Evolutionary conservation across 2,888 invertebrate species (phyloP).

Genomic region (Tachina fera): DNA sequence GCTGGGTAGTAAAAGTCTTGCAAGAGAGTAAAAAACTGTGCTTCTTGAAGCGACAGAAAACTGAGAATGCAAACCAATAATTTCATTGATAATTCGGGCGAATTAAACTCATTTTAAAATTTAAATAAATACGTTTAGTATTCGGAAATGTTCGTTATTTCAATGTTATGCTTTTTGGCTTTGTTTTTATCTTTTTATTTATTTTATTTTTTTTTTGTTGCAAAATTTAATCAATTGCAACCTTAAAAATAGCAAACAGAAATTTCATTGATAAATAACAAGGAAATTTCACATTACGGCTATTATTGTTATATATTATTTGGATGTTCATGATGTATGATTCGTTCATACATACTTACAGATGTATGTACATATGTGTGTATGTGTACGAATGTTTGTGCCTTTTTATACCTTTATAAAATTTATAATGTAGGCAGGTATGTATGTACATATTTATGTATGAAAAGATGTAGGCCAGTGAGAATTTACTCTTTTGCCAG

Average conservation of each 20-base stretch:
- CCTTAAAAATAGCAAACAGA: constrained; percentile 63
- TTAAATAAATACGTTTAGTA: constrained; percentile 32
- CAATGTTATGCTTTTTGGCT: constrained; percentile 46
- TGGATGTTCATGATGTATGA: constrained; percentile 9
- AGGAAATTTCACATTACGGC: constrained; percentile 68
- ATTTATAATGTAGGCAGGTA: not conserved
- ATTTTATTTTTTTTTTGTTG: constrained; percentile 25
- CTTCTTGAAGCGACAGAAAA: constrained; percentile 5
- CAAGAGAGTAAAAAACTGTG: constrained; percentile 6
- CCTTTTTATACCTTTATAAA: constrained; percentile 4
- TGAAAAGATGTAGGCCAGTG: constrained; percentile 55
- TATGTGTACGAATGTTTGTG: not conserved
- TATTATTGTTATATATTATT: constrained; percentile 14
- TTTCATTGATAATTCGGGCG: constrained; percentile 64
- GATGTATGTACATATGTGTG: not conserved
- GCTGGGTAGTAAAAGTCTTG: constrained; percentile 21
- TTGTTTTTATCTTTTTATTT: constrained; percentile 7
- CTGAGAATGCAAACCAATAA: not conserved
- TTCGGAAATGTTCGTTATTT: constrained; percentile 65
- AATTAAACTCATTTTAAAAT: constrained; percentile 57
- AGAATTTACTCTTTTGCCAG: constrained; percentile 41
- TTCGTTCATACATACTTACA: not conserved
- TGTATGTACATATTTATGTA: constrained; percentile 11
- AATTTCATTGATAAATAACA: constrained; percentile 71
- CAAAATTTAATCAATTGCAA: constrained; percentile 65